phyloP scores from a whole-genome alignment of 2,797 vertebrate species.

The Manis pentadactyla region DNA sequence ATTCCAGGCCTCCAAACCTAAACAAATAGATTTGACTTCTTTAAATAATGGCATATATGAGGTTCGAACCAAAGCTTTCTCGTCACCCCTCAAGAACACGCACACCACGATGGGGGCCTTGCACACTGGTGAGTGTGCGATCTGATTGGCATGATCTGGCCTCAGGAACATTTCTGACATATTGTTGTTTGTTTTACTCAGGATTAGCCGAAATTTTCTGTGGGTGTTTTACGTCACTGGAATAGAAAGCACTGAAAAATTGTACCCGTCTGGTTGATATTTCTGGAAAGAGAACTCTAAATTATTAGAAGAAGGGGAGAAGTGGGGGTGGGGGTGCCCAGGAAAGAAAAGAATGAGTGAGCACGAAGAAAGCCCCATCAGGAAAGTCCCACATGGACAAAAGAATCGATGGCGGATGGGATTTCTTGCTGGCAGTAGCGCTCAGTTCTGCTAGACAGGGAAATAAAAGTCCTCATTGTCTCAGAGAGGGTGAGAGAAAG shows the following conservation, averaged over 20 bases:
- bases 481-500: neutral
- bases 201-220: conserved; percentile 80
- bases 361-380: conserved; percentile 76
- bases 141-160: conserved; percentile 50
- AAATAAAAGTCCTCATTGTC: conserved; percentile 53
- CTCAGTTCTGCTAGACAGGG: neutral
- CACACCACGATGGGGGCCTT: neutral
- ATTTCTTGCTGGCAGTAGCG: conserved; percentile 41
- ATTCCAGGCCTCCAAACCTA: conserved; percentile 46
- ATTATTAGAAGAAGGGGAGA: conserved; percentile 74
- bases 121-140: neutral
- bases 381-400: conserved; percentile 83
- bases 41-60: conserved; percentile 27
- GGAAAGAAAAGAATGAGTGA: conserved; percentile 81
- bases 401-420: conserved; percentile 58
- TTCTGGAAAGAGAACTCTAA: conserved; percentile 82
- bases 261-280: conserved; percentile 77
- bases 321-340: conserved; percentile 50
- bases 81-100: rapidly evolving
- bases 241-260: conserved; percentile 77
- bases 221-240: conserved; percentile 82
- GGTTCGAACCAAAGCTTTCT: neutral
- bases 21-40: conserved; percentile 53
- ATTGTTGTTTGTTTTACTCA: conserved; percentile 75
- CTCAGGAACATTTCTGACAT: conserved; percentile 60